These are phyloP conservation scores for Lamellibrachia luymesi DNA, from an alignment of 1,140 invertebrate genomes.

Conservation along the genomic window DNA sequence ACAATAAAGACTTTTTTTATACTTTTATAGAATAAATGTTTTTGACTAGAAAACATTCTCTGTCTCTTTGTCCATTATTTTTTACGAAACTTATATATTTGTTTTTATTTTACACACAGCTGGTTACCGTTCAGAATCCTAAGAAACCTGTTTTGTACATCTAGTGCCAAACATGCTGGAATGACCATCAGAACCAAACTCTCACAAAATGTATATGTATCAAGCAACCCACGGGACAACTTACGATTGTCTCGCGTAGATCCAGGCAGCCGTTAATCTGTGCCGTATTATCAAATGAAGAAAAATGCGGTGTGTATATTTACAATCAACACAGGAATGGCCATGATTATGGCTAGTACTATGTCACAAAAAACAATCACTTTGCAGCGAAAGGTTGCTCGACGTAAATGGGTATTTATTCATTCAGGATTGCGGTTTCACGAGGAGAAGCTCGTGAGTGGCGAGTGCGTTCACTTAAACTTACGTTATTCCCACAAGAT, in stretches of 20 bases:
- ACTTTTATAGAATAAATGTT: not conserved
- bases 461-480: not conserved
- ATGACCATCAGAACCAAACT: not conserved
- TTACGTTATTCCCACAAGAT: slow-evolving; percentile 5
- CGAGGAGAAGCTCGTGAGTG: not conserved
- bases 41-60: not conserved
- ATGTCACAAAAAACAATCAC: not conserved
- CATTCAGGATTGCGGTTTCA: not conserved
- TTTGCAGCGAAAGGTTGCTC: not conserved
- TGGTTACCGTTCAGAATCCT: not conserved
- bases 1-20: not conserved
- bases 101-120: not conserved
- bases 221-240: not conserved
- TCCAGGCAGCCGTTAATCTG: not conserved
- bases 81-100: not conserved
- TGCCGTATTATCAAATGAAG: not conserved
- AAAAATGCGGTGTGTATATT: not conserved
- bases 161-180: not conserved
- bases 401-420: not conserved
- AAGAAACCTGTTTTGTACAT: not conserved
- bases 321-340: not conserved
- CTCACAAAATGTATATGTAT: not conserved
- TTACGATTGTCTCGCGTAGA: not conserved
- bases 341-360: not conserved
- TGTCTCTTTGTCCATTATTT: too few species aligned